phyloP scores from a whole-genome alignment of 1,140 invertebrate species.

The Caenorhabditis tropicalis region DNA sequence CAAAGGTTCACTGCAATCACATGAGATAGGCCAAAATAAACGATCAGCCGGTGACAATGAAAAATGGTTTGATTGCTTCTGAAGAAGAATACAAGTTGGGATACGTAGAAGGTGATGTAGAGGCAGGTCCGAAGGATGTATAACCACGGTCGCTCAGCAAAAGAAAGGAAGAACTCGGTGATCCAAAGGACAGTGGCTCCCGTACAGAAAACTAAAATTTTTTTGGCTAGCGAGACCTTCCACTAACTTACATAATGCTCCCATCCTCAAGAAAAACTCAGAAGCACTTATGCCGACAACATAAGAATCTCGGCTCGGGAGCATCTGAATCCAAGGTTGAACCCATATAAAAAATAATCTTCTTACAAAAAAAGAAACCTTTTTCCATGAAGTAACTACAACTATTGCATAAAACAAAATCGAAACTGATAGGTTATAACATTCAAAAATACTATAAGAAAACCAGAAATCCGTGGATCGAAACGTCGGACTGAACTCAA shows the following conservation, averaged over 20 bases:
- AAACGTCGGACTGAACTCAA: neutral
- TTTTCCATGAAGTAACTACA: neutral
- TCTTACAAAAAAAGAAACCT: neutral
- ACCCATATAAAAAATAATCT: too few species aligned
- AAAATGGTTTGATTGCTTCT: neutral
- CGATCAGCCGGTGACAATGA: neutral
- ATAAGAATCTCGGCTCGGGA: too few species aligned
- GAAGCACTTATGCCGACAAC: neutral
- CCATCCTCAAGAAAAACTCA: neutral
- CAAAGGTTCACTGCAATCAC: slow-evolving; percentile 3
- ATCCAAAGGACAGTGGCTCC: neutral
- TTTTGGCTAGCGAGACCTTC: neutral
- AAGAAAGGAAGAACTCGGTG: neutral
- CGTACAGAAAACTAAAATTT: neutral
- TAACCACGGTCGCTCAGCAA: neutral
- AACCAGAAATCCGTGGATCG: neutral
- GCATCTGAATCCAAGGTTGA: too few species aligned
- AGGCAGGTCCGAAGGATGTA: neutral
- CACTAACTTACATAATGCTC: neutral
- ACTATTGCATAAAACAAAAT: neutral
- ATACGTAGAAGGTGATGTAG: neutral
- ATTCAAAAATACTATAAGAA: neutral
- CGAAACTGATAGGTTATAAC: neutral
- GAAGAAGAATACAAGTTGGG: neutral
- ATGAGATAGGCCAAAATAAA: neutral